Percentiles rank a stretch among this genome's conserved stretches.
Evolutionary conservation across 2,888 invertebrate species (phyloP).

Genomic region (Drosophila pegasa): DNA sequence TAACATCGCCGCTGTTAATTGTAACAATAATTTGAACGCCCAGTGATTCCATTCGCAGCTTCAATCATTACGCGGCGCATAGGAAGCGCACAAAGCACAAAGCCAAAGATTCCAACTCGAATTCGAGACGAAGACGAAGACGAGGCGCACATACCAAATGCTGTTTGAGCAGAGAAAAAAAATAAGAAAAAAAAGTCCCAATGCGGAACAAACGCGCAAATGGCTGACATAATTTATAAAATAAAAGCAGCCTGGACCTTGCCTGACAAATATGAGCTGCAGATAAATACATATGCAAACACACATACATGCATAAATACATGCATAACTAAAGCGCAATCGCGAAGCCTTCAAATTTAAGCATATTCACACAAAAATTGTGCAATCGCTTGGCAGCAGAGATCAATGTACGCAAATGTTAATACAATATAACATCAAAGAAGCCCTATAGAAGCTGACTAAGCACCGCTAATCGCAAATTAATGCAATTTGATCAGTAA

Average conservation of each 20-base stretch:
- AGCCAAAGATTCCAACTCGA: constrained; percentile 7
- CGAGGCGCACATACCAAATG: constrained; percentile 27
- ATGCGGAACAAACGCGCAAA: constrained; percentile 61
- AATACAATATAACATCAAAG: neutral
- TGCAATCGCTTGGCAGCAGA: constrained; percentile 9
- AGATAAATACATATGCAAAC: no score
- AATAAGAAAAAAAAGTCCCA: constrained; percentile 44
- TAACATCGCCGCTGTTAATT: constrained; percentile 62
- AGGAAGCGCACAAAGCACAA: constrained; percentile 38
- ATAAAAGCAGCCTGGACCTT: constrained; percentile 11
- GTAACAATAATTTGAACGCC: constrained; percentile 62
- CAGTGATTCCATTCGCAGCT: constrained; percentile 39
- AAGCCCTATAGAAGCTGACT: constrained; percentile 34
- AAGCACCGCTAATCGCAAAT: constrained; percentile 30
- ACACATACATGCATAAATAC: neutral
- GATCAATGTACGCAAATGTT: constrained; percentile 30
- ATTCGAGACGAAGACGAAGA: constrained; percentile 13
- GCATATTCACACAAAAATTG: constrained; percentile 27
- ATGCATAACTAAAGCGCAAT: constrained; percentile 22
- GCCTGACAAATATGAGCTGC: constrained; percentile 31
- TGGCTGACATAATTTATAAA: constrained; percentile 57
- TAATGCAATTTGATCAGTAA: constrained; percentile 43
- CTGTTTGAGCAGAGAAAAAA: no score
- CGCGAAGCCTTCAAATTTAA: constrained; percentile 12
- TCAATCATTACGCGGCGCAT: constrained; percentile 38